Evolutionary conservation across 1,140 invertebrate species (phyloP), one percentile per base, ranked within the genome.

Genomic region (Ericerus pela): DNA sequence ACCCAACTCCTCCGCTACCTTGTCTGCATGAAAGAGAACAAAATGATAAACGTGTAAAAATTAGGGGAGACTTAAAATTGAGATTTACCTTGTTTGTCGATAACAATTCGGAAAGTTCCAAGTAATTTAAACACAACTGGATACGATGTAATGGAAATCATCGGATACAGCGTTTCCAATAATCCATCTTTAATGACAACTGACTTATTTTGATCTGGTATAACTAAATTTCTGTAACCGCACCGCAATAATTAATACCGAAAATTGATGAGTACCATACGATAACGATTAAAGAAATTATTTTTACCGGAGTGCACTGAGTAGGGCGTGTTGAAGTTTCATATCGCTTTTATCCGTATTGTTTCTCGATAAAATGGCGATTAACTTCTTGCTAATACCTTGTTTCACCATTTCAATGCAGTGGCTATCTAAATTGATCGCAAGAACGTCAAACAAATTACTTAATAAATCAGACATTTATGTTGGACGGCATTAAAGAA

Each of bases 101-200:
- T 79, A 26, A 89, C 76, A 80, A 94, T 90, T 54, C 89, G 75
- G 2, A 92, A 68, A 18, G 88, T 86, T 10, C 87, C 88, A 24
- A 93, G 65, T 24, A 93, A 70, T 70, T 91, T 92, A 64, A 90
- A 92, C 27, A 88, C 81, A 1, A 92, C 86, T 4, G 82, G 78
- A 61, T 76, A 79, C 37, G 85, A 80, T 58, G 86, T 81, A 51
- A 87, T 79, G 43, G 79, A 72, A 2, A 84, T 69, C 73, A 82
- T 79, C 0, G 81, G 80, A 64, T 88, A 72, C 22, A 88, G 73
- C 22, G 80, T 77, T 56, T 81, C 75, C 30, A 91, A 71, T 16
- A 91, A 71, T 14, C 86, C 85, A 62, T 79, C 75, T 54, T 79
- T 72, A 11, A 88, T 75, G 27, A 89, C 76, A 2, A 76, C 68